Evolutionary conservation across 2,113 vertebrate genomes (phyloP).

Genomic region (Amblyornis subalaris): DNA sequence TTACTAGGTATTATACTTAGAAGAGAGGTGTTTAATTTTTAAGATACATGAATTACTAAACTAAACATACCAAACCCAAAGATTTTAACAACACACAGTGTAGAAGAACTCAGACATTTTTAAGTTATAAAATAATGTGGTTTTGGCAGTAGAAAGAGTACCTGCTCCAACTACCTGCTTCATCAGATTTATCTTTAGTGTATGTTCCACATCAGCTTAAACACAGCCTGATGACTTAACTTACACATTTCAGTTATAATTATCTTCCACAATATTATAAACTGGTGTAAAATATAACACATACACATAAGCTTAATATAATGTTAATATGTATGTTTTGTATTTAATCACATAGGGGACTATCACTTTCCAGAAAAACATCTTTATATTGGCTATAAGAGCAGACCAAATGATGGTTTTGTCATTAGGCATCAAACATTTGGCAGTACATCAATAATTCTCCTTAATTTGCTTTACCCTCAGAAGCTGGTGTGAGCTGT

Average conservation of each 20-base stretch:
- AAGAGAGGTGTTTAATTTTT: not conserved
- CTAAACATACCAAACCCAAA: not conserved
- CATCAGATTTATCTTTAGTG: not conserved
- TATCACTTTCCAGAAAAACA: slow-evolving; percentile 45
- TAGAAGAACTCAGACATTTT: not conserved
- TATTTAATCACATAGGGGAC: not conserved
- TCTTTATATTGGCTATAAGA: slow-evolving; percentile 76
- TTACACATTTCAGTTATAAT: not conserved
- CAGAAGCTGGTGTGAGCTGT: slow-evolving; percentile 71
- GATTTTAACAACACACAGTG: not conserved
- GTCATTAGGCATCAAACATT: slow-evolving; percentile 87
- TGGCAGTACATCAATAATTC: slow-evolving; percentile 90
- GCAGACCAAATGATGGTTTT: slow-evolving; percentile 82
- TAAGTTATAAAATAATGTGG: not conserved
- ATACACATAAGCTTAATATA: not conserved
- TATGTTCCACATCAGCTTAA: not conserved
- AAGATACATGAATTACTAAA: not conserved
- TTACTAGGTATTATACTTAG: not conserved
- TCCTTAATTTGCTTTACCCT: slow-evolving; percentile 86
- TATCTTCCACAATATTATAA: not conserved
- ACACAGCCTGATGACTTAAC: not conserved
- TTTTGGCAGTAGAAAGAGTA: not conserved
- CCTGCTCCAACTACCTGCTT: not conserved
- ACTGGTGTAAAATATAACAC: not conserved
- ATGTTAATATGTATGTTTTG: not conserved